Evolutionary conservation across 1,140 invertebrate species (phyloP), one percentile per base, ranked within the genome.

Genomic region (Drosophila jambulina): DNA sequence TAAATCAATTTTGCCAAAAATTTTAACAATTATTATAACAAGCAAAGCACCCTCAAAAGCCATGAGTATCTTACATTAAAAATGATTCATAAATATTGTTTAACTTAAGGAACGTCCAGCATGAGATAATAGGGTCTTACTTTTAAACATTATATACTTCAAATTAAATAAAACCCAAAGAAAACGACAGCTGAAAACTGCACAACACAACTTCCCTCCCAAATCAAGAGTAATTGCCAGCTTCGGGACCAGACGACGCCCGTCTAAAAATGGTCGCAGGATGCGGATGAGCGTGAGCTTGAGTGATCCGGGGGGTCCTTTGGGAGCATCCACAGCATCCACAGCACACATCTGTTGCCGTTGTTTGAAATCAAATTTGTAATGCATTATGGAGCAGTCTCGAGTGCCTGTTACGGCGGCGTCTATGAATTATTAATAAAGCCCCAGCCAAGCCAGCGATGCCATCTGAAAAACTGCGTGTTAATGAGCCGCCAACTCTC

Each of bases 401-500:
- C 61, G 65, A 63, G 60, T 46, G 56, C 75, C 75, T 53, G 75
- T 42, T 75, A 70, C 42, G 61, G 56, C 71, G 49, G 45, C 63
- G 75, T 78, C 84, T 80, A 87, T 87, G 84, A 87, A 87, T 87
- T 87, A 87, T 87, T 87, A 88, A 87, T 87, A 88, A 63, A 80
- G 75, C 48, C 32, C 48, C 32, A 34, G 32, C 43, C 25, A 29
- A 21, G 56, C 36, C 38, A 69, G 42, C 63, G 63, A 75, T 82
- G 62, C 63, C 64, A 67, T 77, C 51, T 43, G 49, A 74, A 53
- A 72, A 88, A 88, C 84, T 84, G 84, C 84, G 84, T 88, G 84
- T 88, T 87, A 87, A 87, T 87, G 84, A 87, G 84, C 84, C 84
- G 84, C 77, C 76, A 86, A 80, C 83, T 87, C 83, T 87, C 84